Evolutionary conservation across 2,113 vertebrate genomes (phyloP).

Genomic region (Equus quagga): DNA sequence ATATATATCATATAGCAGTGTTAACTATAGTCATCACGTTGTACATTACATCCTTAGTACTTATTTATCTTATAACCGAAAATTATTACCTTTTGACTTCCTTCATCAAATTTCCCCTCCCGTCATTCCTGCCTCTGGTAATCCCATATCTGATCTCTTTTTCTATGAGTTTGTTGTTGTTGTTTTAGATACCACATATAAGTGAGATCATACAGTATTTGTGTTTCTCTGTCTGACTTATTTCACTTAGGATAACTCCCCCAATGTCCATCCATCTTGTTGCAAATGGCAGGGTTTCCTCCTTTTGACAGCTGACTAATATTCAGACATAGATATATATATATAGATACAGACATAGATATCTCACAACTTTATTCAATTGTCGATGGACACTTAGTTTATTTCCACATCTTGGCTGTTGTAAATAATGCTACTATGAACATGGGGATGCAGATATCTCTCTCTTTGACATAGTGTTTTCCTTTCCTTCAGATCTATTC

Average conservation of each 20-base stretch:
- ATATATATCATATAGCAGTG: neutral
- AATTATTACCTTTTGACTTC: neutral
- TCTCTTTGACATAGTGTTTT: neutral
- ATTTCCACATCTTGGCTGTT: neutral
- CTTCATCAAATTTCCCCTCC: neutral
- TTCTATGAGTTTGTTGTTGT: neutral
- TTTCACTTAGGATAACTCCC: neutral
- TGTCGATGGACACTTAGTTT: neutral
- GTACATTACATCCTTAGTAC: neutral
- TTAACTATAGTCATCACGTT: neutral
- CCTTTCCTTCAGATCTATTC: neutral
- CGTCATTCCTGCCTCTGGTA: neutral
- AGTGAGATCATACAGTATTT: neutral
- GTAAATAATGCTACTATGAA: neutral
- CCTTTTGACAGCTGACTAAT: neutral
- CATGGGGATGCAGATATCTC: neutral
- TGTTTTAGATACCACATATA: neutral
- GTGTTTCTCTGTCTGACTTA: neutral
- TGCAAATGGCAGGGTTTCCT: neutral
- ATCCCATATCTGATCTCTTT: neutral
- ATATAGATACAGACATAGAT: too few species aligned
- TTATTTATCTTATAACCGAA: neutral
- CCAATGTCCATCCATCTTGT: neutral
- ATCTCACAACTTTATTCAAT: neutral
- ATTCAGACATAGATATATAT: neutral